Conservation (phyloP, 2,888 invertebrate genomes). For the Yponomeuta sedellus region DNA sequence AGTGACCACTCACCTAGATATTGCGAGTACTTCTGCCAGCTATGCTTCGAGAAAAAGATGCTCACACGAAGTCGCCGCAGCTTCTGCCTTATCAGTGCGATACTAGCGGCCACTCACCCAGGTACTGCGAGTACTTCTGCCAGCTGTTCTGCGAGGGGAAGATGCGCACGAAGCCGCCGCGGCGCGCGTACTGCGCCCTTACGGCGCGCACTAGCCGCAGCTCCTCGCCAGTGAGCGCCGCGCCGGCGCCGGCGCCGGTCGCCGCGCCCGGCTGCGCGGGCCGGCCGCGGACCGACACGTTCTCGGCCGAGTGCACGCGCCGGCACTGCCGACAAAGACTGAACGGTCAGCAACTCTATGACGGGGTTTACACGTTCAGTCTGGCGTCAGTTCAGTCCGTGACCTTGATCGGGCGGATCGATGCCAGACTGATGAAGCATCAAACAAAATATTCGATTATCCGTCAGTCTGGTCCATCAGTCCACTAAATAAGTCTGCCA, state of each 20-base stretch:
- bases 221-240: slow-evolving; percentile 83
- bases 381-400: too few relatives aligned
- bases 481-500: too few relatives aligned
- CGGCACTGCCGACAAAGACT: slow-evolving; percentile 70
- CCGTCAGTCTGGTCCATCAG: too few relatives aligned
- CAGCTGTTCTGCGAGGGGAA: slow-evolving; percentile 94
- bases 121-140: slow-evolving; percentile 86
- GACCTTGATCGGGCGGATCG: too few relatives aligned
- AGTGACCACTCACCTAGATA: slow-evolving; percentile 77
- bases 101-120: slow-evolving; percentile 65
- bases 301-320: slow-evolving; percentile 85
- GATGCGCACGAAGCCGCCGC: slow-evolving; percentile 93
- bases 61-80: too few relatives aligned
- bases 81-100: too few relatives aligned
- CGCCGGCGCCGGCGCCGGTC: slow-evolving; percentile 22
- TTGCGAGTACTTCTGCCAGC: slow-evolving; percentile 82
- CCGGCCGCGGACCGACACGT: slow-evolving; percentile 59
- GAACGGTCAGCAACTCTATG: neutral
- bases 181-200: slow-evolving; percentile 85
- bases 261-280: slow-evolving; percentile 31
- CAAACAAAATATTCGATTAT: too few relatives aligned
- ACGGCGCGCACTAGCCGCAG: slow-evolving; percentile 84
- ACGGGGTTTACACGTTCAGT: too few relatives aligned
- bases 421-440: too few relatives aligned
- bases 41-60: too few relatives aligned